Conservation (phyloP, 2,888 invertebrate species). For the Orgyia antiqua region DNA sequence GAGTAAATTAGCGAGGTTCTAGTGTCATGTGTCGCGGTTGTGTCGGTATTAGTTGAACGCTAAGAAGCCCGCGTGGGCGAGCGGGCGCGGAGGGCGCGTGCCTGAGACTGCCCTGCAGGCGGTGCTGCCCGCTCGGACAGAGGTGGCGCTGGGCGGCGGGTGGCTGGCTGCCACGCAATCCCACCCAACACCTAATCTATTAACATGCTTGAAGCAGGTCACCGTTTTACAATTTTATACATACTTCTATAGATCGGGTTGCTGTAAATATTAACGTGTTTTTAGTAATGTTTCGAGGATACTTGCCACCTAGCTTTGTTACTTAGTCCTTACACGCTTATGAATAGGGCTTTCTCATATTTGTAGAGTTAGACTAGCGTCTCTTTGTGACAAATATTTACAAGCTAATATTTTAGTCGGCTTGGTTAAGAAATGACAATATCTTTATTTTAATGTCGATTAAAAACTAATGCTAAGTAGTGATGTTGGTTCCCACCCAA, state of each 20-base stretch:
- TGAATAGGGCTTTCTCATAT: no score
- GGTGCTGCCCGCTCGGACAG: conserved; percentile 58
- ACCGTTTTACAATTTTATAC: conserved; percentile 39
- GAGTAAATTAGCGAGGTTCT: conserved; percentile 44
- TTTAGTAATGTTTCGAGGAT: no score
- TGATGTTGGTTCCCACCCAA: no score
- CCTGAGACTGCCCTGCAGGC: conserved; percentile 57
- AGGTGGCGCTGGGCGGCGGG: conserved; percentile 45
- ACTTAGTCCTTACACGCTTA: no score
- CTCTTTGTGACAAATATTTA: no score
- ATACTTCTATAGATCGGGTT: conserved; percentile 7
- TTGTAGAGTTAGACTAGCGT: no score
- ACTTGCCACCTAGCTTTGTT: no score
- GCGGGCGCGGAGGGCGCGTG: conserved; percentile 70
- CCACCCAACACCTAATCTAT: conserved; percentile 56
- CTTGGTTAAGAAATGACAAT: no score
- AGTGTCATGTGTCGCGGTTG: conserved; percentile 23
- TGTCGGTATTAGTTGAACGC: conserved; percentile 20
- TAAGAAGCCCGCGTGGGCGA: conserved; percentile 44
- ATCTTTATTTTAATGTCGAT: no score
- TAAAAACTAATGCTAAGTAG: no score
- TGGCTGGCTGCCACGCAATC: conserved; percentile 27
- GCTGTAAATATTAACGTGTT: conserved; percentile 4
- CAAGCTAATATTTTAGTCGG: no score
- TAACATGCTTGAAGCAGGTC: conserved; percentile 62